Conservation (phyloP, 2,113 vertebrate species). For the Lamprotornis superbus region DNA sequence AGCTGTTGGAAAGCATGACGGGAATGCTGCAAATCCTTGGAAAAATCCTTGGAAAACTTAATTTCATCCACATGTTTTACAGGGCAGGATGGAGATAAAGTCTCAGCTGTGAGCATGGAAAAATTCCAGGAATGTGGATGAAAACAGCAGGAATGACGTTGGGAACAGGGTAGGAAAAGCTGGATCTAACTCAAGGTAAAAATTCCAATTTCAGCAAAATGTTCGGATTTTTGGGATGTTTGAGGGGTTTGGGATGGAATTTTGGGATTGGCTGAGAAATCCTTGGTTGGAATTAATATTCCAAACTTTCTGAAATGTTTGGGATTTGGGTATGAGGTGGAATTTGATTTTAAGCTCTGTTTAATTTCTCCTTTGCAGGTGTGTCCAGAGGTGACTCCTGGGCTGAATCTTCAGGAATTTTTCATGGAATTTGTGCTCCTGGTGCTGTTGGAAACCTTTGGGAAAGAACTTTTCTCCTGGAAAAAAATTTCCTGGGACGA, state of each 20-base stretch:
- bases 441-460: background rate
- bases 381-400: background rate
- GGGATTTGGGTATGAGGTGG: background rate
- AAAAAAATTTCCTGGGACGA: background rate
- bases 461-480: background rate
- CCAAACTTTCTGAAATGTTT: rapidly evolving
- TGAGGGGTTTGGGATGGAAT: rapidly evolving
- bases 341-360: background rate
- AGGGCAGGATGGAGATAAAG: background rate
- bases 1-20: rapidly evolving
- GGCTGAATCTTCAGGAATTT: background rate
- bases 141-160: too few relatives aligned
- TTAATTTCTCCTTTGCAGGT: background rate
- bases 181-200: background rate
- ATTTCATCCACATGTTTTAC: background rate
- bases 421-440: background rate
- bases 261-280: background rate
- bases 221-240: rapidly evolving
- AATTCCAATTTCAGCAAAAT: rapidly evolving
- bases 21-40: background rate
- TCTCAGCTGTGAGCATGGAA: background rate
- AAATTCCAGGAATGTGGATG: background rate
- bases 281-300: rapidly evolving
- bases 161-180: rapidly evolving
- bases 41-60: background rate